Evolutionary conservation across 2,888 invertebrate species (phyloP).

Genomic region (Calameuta filiformis): DNA sequence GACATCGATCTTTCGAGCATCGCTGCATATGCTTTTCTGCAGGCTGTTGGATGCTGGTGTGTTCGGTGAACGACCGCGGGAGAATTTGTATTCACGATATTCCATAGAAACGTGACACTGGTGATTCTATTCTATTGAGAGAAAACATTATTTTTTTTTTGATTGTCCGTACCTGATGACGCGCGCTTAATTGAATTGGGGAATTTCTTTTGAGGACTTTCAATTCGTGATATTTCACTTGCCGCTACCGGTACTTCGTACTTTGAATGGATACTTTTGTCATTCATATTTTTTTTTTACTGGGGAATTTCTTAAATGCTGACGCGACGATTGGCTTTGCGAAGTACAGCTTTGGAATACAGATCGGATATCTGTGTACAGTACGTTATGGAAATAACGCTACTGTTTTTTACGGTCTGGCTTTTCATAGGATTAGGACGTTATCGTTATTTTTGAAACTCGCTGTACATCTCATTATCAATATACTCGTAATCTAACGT

Average conservation of each 20-base stretch:
- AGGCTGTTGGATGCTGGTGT: background rate
- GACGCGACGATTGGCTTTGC: background rate
- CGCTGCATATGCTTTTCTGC: background rate
- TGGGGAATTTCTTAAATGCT: background rate
- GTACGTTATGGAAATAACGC: background rate
- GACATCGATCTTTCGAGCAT: background rate
- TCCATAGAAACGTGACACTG: background rate
- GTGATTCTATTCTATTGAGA: background rate
- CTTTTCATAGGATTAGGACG: background rate
- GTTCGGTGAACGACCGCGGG: background rate
- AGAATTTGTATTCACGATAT: background rate
- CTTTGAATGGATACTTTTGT: background rate
- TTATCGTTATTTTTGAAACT: background rate
- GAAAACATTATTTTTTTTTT: background rate
- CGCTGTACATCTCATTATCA: background rate
- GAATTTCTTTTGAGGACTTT: background rate
- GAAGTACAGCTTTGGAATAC: background rate
- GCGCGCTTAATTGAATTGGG: background rate
- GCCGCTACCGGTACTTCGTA: background rate
- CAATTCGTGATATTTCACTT: background rate
- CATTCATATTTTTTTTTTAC: background rate
- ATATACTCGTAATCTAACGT: background rate
- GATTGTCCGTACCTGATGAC: background rate
- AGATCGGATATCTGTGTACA: background rate
- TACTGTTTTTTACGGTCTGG: background rate